Base-by-base conservation (phyloP, 2,888 invertebrate species). In the Aporophyla lueneburgensis region DNA sequence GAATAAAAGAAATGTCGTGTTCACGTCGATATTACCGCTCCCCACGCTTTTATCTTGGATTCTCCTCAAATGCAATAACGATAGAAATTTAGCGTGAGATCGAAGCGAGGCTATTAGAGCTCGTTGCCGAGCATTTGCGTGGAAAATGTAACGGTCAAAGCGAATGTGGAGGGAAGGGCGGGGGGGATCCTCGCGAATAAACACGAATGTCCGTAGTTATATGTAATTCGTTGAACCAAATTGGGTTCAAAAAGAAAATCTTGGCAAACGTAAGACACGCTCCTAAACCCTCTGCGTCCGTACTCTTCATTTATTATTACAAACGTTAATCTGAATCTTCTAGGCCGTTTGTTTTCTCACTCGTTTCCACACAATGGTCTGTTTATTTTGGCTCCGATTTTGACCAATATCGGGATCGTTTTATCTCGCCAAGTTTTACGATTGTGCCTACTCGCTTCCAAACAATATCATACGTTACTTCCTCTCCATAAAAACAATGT, bases 401-500 rank as follows among this genome's bases (percentile, higher is more conserved):
- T 81, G 83, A 87, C 86, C 84, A 84, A 83, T 81, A 80, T 84
- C 71, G 74, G 75, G 78, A 69, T 74, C 73, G 69, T 78, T 86
- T 78, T 83, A 88, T 88, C 87, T 84, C 66, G 65, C 65, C 75
- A 71, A 81, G 74, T 86, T 88, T 87, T 87, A 88, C 81, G 89
- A 86, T 78, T 84, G 61, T 84, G 80, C 84, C 84, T 84, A 77
- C 78, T 83, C 81, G 81, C 76, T 87, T 87, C 82, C 86, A 71
- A 86, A 86, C 87, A 86, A 87, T 88, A 88, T 88, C 87, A 84
- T 86, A 86, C 79, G 87, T 87, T 87, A 87, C 87, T 87, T 87
- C 89, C 89, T 87, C 87, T 87, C 78, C 84, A 87, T 87, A 88
- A 88, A 87, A 88, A 88, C 89, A 88, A 87, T 83, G 87, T 86